Percentiles rank a stretch among this genome's conserved stretches.
phyloP scores from a whole-genome alignment of 2,113 vertebrate species.

The Cyanocitta stelleri region DNA sequence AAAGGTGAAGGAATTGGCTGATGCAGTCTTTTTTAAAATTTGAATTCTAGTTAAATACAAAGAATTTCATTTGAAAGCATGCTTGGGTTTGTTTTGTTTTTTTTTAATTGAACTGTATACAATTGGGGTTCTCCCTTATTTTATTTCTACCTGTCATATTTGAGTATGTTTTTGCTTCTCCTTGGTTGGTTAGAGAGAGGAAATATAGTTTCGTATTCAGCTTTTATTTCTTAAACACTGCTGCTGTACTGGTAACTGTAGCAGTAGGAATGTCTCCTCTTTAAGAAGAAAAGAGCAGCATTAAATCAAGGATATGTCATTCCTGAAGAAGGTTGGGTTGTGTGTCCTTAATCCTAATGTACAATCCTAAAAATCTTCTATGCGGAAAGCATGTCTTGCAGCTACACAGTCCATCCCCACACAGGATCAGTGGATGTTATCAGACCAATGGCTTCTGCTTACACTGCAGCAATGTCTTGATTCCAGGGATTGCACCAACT shows the following conservation, averaged over 20 bases:
- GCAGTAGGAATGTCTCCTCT: neutral
- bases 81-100: neutral
- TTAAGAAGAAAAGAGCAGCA: neutral
- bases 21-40: neutral
- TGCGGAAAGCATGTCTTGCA: neutral
- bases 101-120: neutral
- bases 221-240: neutral
- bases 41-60: neutral
- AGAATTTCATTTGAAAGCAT: neutral
- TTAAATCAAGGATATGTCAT: neutral
- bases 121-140: neutral
- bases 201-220: neutral
- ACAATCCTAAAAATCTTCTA: neutral
- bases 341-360: neutral
- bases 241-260: neutral
- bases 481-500: neutral
- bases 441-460: neutral
- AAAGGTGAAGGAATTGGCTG: slow-evolving; percentile 75
- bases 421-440: neutral
- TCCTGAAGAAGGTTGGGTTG: neutral
- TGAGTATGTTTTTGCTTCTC: neutral
- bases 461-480: neutral
- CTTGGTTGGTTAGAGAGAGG: neutral
- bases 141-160: neutral
- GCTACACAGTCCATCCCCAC: neutral